Evolutionary conservation across 2,888 invertebrate genomes (phyloP), one percentile per base, ranked within the genome.

Genomic region (Fissipunctia ypsillon): DNA sequence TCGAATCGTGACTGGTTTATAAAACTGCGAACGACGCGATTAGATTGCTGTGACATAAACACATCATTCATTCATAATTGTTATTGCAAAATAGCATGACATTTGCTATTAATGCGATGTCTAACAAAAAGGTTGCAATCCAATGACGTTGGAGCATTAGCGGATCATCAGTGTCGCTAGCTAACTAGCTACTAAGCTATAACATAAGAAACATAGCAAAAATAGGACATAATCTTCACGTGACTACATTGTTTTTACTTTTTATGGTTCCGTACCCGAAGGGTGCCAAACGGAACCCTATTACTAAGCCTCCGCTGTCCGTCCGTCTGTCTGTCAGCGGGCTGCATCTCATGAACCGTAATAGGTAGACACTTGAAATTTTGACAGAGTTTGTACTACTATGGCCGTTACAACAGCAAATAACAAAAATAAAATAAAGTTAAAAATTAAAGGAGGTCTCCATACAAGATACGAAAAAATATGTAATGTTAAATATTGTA

Each of bases 21-120:
- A 59, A 38, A 81, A 69, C 28, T 52, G 43, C 31, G 31, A 59
- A 54, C 48, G 25, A 31, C 48, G 45, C 60, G 68, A 77, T 77
- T 56, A 67, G 19, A 56, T 71, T 68, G 64, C 61, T 63, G 31
- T 76, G 70, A 56, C 28, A 67, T 65, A 77, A 70, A 75, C 68
- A 83, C 77, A 77, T 80, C 72, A 72, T 69, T 83, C 70, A 73
- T 73, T 69, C 38, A 54, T 74, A 78, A 81, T 78, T 69, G 74
- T 72, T 72, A 74, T 74, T 72, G 72, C 63, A 69, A 69, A 82
- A 81, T 81, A 64, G 70, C 81, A 82, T 74, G 74, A 52, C 71
- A 81, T 48, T 73, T 50, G 59, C 65, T 81, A 81, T 78, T 69
- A 81, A 66, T 68, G 68, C 12, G 28, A 56, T 41, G 38, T 57